Base-by-base conservation (phyloP, 1,140 invertebrate genomes). In the Eurosta solidaginis region DNA sequence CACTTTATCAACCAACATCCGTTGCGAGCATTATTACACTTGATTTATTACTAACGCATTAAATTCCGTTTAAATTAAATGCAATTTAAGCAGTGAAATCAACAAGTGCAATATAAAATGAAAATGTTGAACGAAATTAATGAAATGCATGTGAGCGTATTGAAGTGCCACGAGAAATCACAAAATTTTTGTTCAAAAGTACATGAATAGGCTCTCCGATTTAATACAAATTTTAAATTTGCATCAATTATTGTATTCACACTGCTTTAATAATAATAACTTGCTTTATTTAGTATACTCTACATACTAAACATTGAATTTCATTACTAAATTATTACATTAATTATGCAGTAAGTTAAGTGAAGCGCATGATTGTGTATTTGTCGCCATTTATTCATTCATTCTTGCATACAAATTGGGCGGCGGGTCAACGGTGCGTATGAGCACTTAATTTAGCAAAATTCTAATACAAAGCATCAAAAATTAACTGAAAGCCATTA, bases 11-110 rank as follows among this genome's bases (percentile, higher is more conserved):
- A 20, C 29, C 59, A 40, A 40, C 59, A 68, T 40, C 33, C 59
- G 59, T 14, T 12, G 2, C 17, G 20, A 33, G 40, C 59, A 68
- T 68, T 68, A 68, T 68, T 52, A 17, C 33, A 68, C 33, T 68
- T 40, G 59, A 68, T 68, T 68, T 68, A 68, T 68, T 68, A 68
- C 40, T 68, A 68, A 68, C n/a, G 17, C 33, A 68, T 40, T 40
- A 68, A 40, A 40, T 68, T 68, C 59, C 29, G 9, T 68, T 68
- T 68, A 68, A 68, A 40, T 27, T 40, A 40, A 68, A 68, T 36
- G 40, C 33, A 22, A 40, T 40, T 40, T 20, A 33, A 33, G 59
- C 59, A 14, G 17, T 29, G 33, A 27, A 3, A n/a, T n/a, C n/a
- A n/a, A n/a, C n/a, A n/a, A n/a, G n/a, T n/a, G n/a, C n/a, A n/a